Evolutionary conservation across 2,888 invertebrate species (phyloP).

Genomic region (Carabus problematicus): DNA sequence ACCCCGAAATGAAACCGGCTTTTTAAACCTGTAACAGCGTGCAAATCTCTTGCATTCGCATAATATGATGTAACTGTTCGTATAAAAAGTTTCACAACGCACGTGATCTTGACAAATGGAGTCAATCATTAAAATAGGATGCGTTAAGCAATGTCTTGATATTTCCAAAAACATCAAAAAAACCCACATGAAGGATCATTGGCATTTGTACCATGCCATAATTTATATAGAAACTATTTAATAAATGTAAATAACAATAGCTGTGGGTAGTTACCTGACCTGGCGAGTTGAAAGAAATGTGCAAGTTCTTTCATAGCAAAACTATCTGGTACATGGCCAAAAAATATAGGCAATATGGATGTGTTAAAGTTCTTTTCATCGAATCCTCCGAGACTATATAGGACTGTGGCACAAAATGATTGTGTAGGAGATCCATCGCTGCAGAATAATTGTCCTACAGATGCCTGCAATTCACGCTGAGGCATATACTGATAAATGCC

Average conservation of each 20-base stretch:
- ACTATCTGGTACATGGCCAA: conserved; percentile 6
- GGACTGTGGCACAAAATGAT: neutral
- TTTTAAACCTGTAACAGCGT: no score
- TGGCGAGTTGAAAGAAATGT: neutral
- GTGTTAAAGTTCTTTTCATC: neutral
- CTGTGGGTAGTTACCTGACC: neutral
- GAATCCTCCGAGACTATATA: neutral
- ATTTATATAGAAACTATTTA: no score
- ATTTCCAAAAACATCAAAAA: no score
- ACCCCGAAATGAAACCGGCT: no score
- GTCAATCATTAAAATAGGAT: no score
- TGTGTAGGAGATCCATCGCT: conserved; percentile 20
- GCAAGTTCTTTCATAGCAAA: conserved; percentile 9
- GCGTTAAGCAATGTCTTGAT: no score
- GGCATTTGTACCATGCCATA: no score
- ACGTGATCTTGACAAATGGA: no score
- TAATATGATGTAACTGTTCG: no score
- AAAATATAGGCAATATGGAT: neutral
- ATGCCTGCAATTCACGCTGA: neutral
- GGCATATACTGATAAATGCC: conserved; percentile 3
- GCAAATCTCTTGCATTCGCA: no score
- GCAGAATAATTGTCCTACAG: neutral
- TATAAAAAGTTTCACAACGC: no score
- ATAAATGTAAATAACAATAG: neutral
- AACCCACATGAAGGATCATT: no score